A percentile compares a stretch with the other conserved stretches of the same genome.
Evolutionary conservation across 2,888 invertebrate genomes (phyloP).

Genomic region (Ommatoiulus sabulosus): DNA sequence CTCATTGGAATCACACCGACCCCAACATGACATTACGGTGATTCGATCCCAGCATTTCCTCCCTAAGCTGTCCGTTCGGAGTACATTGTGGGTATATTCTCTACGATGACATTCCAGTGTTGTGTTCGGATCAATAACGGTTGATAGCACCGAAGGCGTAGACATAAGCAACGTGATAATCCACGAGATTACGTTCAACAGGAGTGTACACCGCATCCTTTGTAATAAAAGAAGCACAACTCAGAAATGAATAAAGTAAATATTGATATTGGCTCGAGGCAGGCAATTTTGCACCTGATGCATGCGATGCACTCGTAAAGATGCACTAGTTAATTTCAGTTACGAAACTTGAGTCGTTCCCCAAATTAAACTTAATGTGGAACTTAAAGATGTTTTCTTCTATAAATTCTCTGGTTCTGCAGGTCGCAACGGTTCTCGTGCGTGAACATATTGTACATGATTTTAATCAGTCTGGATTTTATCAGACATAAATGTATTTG

Average conservation of each 20-base stretch:
- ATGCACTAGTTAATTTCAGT: too few species aligned
- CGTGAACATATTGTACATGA: too few species aligned
- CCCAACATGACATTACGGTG: constrained; percentile 83
- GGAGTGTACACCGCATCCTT: constrained; percentile 28
- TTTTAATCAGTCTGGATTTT: not conserved
- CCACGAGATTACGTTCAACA: constrained; percentile 7
- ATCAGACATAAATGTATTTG: too few species aligned
- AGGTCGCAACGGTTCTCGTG: too few species aligned
- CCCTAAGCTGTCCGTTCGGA: constrained; percentile 74
- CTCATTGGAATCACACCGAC: constrained; percentile 86
- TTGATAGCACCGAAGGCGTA: not conserved
- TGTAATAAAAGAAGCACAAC: not conserved
- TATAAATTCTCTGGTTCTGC: too few species aligned
- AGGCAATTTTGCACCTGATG: not conserved
- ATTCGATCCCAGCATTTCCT: constrained; percentile 81
- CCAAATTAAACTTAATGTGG: too few species aligned
- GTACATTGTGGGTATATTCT: constrained; percentile 76
- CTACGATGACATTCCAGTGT: constrained; percentile 78
- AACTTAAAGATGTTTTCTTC: too few species aligned
- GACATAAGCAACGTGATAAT: constrained; percentile 13
- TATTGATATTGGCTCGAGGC: not conserved
- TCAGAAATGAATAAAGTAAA: not conserved
- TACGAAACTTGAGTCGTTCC: too few species aligned
- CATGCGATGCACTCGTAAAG: too few species aligned
- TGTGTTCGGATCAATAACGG: constrained; percentile 66